Evolutionary conservation across 2,888 invertebrate species (phyloP).

Genomic region (Mylabris sibirica): DNA sequence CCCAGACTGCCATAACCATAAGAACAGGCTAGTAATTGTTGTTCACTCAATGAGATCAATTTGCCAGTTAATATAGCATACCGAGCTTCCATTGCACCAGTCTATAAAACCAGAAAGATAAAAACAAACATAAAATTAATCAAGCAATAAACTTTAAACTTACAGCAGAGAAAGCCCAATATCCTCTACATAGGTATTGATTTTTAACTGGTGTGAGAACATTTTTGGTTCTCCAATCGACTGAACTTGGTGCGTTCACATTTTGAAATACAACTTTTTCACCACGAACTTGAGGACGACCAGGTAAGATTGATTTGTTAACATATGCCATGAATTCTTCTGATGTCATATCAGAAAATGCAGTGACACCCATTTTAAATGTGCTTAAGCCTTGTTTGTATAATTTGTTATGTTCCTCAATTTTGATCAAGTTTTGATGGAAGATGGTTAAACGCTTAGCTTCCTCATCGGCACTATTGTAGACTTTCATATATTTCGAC

Average conservation of each 20-base stretch:
- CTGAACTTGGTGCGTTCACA: not conserved
- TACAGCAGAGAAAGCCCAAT: constrained; percentile 86
- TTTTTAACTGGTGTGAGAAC: too few relatives aligned
- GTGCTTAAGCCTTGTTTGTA: too few relatives aligned
- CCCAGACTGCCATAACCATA: constrained; percentile 71
- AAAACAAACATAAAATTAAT: not conserved
- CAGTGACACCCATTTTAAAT: too few relatives aligned
- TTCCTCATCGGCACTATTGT: too few relatives aligned
- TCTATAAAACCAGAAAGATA: constrained; percentile 61
- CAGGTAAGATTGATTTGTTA: not conserved
- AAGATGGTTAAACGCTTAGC: too few relatives aligned
- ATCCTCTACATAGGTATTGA: constrained; percentile 84
- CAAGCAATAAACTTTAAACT: constrained; percentile 52
- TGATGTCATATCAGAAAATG: too few relatives aligned
- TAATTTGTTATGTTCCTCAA: too few relatives aligned
- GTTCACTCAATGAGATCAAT: constrained; percentile 82
- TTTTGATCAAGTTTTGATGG: too few relatives aligned
- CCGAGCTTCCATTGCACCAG: constrained; percentile 83
- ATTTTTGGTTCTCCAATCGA: constrained; percentile 82
- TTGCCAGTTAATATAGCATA: constrained; percentile 76
- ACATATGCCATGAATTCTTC: not conserved
- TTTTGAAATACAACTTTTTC: not conserved
- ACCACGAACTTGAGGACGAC: not conserved
- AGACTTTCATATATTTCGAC: too few relatives aligned
- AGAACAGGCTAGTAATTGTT: constrained; percentile 87